Percentiles rank a stretch among this genome's conserved stretches.
phyloP scores from a whole-genome alignment of 1,140 invertebrate genomes.

The Vanessa atalanta region DNA sequence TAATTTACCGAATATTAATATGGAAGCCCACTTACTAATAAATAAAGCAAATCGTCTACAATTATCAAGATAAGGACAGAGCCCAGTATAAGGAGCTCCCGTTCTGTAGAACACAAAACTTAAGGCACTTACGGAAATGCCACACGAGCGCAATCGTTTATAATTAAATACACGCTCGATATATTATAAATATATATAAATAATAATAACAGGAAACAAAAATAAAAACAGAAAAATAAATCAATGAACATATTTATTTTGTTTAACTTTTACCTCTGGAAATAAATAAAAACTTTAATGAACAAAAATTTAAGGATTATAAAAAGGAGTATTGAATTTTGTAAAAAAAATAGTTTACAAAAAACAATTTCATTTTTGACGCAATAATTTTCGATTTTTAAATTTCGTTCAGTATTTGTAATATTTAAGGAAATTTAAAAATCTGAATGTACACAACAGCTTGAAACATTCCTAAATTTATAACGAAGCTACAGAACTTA shows the following conservation, averaged over 20 bases:
- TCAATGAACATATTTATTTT: constrained; percentile 69
- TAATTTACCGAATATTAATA: neutral
- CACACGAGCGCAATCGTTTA: neutral
- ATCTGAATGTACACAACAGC: constrained; percentile 17
- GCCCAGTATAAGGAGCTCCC: neutral
- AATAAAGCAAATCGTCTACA: neutral
- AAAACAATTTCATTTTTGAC: constrained; percentile 14
- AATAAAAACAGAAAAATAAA: constrained; percentile 56
- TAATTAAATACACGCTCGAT: constrained; percentile 4
- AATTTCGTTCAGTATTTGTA: neutral
- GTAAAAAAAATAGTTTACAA: neutral
- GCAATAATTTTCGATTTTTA: neutral
- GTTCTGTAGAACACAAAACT: constrained; percentile 21
- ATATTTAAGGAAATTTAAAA: constrained; percentile 16
- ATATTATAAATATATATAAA: neutral
- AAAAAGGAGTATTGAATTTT: neutral
- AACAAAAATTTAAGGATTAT: constrained; percentile 54
- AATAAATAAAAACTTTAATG: constrained; percentile 72
- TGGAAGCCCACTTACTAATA: constrained; percentile 17
- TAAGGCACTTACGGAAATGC: constrained; percentile 41
- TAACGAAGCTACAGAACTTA: neutral
- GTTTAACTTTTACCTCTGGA: constrained; percentile 65
- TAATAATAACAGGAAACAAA: constrained; percentile 43
- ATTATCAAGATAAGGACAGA: neutral
- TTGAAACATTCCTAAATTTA: constrained; percentile 5